Base-by-base conservation (phyloP, 2,113 vertebrate genomes). In the Pomatostomus ruficeps region DNA sequence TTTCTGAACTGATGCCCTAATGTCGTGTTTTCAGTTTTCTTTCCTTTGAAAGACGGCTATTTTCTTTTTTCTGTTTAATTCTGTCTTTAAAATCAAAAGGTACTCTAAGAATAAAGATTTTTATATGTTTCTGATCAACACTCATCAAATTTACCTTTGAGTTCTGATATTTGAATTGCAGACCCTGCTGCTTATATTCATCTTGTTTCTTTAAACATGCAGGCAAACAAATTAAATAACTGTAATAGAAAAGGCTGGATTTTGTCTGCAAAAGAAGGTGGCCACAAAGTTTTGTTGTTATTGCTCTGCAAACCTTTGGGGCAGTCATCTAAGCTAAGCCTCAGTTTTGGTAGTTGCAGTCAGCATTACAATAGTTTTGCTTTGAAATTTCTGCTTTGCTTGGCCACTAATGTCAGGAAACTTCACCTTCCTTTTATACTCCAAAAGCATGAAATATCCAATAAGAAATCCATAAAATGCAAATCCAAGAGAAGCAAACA, bases 401-500 rank as follows among this genome's bases (percentile, higher is more conserved):
- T 94, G 55, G 73, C 58, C 42, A 68, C 10, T 35, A 73, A 25
- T 11, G 18, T 71, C 52, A 85, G 83, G 88, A 88, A 94, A 91
- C 2, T 74, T 88, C 62, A 89, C 49, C 55, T 77, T 86, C 36
- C 9, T 63, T 76, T 94, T 65, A 46, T 54, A n/a, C 4, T 54
- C 35, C 19, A 68, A 86, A 76, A 36, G n/a, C 46, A 77, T 86
- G 51, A 92, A 91, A 67, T 79, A 59, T 78, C 61, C 65, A 80
- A 57, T 54, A 74, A 85, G 29, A 75, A 92, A 84, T 58, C 26
- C 26, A 46, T 85, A 89, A 95, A 94, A 94, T 49, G 16, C 10
- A 86, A n/a, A 78, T 85, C 66, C 79, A 93, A 92, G 49, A 74
- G 62, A 94, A 96, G 52, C 26, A 94, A 88, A 76, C 22, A 89